These are phyloP conservation scores for Chanos chanos DNA, from an alignment of 2,797 vertebrate genomes.

Conservation along the genomic window DNA sequence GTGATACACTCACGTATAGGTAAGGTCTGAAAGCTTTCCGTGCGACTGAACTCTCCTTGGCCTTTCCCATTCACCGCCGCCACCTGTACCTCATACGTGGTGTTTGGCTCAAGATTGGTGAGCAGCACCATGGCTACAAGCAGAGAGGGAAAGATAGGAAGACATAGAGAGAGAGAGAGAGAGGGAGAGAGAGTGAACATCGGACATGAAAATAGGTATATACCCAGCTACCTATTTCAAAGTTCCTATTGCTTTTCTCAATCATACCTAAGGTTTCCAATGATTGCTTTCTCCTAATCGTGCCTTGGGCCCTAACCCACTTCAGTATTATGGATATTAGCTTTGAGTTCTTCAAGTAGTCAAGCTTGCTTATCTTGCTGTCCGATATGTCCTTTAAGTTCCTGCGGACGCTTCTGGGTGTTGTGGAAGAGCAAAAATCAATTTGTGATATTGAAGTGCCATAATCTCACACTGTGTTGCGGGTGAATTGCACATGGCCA, in stretches of 20 bases:
- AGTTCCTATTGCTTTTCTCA: slow-evolving; percentile 15
- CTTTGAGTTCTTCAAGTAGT: slow-evolving; percentile 27
- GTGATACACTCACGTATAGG: slow-evolving; percentile 87
- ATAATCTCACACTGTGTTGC: slow-evolving; percentile 22
- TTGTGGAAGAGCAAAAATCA: slow-evolving; percentile 34
- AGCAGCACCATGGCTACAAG: slow-evolving; percentile 84
- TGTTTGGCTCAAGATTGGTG: slow-evolving; percentile 92
- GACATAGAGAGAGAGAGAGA: neutral
- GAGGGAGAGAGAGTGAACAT: neutral
- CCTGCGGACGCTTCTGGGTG: slow-evolving; percentile 15
- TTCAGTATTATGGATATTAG: slow-evolving; percentile 39
- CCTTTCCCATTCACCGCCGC: slow-evolving; percentile 97
- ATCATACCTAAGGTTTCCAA: slow-evolving; percentile 33
- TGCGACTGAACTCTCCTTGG: slow-evolving; percentile 94
- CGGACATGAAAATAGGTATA: slow-evolving; percentile 22
- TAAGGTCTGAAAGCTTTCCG: slow-evolving; percentile 90
- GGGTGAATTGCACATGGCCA: slow-evolving; percentile 17
- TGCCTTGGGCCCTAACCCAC: slow-evolving; percentile 22
- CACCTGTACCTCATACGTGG: slow-evolving; percentile 92
- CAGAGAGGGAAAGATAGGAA: neutral
- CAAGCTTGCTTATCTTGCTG: slow-evolving; percentile 34
- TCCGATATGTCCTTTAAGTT: slow-evolving; percentile 41
- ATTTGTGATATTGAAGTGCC: slow-evolving; percentile 27
- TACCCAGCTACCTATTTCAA: slow-evolving; percentile 8
- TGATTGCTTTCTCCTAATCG: slow-evolving; percentile 23